These are phyloP conservation scores for Rhea pennata DNA, from an alignment of 2,113 vertebrate genomes.

Conservation along the genomic window DNA sequence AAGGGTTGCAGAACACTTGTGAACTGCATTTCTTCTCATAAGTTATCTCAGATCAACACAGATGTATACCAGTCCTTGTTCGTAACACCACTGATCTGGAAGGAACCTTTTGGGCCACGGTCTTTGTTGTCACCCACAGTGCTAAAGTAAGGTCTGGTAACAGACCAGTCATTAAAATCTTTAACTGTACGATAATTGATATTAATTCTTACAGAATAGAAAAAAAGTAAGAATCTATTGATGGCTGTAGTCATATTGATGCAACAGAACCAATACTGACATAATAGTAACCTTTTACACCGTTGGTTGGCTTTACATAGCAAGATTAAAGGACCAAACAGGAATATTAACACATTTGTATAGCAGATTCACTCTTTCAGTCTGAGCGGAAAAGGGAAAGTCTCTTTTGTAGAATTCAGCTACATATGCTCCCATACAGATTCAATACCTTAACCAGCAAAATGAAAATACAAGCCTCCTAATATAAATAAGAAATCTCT, in stretches of 20 bases:
- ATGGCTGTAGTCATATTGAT: no score
- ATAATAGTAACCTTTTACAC: no score
- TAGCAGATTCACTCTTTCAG: not conserved
- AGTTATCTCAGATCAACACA: not conserved
- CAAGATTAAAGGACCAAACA: no score
- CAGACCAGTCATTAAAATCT: not conserved
- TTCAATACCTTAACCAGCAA: not conserved
- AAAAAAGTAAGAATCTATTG: no score
- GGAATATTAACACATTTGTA: no score
- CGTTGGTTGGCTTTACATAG: no score
- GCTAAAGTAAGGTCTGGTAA: not conserved
- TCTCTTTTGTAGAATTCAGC: not conserved
- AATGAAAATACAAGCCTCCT: not conserved
- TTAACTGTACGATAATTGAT: not conserved
- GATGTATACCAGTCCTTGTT: not conserved
- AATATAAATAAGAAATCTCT: not conserved
- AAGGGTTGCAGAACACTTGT: not conserved
- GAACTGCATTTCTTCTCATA: not conserved
- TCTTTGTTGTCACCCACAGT: not conserved
- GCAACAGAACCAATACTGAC: no score
- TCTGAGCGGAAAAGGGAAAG: not conserved
- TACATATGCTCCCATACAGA: not conserved
- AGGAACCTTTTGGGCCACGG: not conserved
- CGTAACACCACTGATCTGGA: not conserved
- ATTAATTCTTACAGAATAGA: no score